phyloP scores from a whole-genome alignment of 2,888 invertebrate species.

The Idaea dimidiata region DNA sequence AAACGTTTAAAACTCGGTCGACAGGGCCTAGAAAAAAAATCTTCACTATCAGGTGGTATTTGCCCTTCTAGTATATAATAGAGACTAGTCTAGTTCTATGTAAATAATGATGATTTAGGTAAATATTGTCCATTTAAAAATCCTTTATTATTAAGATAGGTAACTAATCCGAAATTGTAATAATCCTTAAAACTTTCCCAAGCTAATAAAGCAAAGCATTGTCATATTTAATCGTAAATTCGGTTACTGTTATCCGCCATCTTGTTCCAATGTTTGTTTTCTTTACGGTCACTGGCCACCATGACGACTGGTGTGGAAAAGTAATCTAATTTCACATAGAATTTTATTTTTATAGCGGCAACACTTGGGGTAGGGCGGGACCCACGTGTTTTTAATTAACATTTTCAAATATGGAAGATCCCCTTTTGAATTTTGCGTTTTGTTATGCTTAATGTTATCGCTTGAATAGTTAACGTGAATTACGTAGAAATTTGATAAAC shows the following conservation, averaged over 20 bases:
- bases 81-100: too few relatives aligned
- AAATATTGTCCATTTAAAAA: too few relatives aligned
- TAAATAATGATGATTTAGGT: too few relatives aligned
- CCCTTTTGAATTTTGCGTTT: constrained; percentile 9
- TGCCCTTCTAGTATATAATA: too few relatives aligned
- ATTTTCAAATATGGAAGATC: constrained; percentile 3
- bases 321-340: constrained; percentile 65
- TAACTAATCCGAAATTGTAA: neutral
- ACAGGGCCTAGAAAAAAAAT: too few relatives aligned
- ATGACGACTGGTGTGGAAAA: constrained; percentile 48
- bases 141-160: too few relatives aligned
- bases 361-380: constrained; percentile 33
- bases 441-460: neutral
- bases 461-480: neutral
- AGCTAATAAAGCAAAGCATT: neutral
- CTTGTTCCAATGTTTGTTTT: constrained; percentile 55
- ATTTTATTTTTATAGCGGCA: constrained; percentile 43
- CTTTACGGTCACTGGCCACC: constrained; percentile 54
- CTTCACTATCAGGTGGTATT: too few relatives aligned
- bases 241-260: constrained; percentile 49
- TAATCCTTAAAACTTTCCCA: neutral
- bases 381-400: constrained; percentile 23
- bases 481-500: neutral
- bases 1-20: too few relatives aligned
- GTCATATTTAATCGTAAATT: constrained; percentile 13